Percentiles rank a stretch among this genome's conserved stretches.
phyloP scores from a whole-genome alignment of 2,113 vertebrate species.

The Nothobranchius furzeri region DNA sequence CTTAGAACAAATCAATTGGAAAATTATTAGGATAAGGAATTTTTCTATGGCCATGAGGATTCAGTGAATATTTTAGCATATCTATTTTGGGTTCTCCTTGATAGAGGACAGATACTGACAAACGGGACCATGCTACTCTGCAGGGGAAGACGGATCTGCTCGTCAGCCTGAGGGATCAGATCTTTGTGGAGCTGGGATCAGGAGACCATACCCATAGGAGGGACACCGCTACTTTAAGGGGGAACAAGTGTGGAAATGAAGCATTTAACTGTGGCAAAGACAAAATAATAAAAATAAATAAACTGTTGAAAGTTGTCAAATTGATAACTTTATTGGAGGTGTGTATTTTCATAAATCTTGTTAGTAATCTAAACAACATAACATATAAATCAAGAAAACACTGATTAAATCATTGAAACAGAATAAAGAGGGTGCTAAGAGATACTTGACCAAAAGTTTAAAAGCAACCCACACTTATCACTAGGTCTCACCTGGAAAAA shows the following conservation, averaged over 20 bases:
- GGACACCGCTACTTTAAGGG: slow-evolving; percentile 46
- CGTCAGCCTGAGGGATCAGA: slow-evolving; percentile 72
- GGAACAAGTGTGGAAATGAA: slow-evolving; percentile 45
- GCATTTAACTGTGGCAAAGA: slow-evolving; percentile 40
- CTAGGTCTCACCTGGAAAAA: slow-evolving; percentile 36
- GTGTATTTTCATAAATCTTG: slow-evolving; percentile 21
- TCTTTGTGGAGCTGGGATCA: slow-evolving; percentile 68
- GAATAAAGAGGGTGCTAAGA: slow-evolving; percentile 8
- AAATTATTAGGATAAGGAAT: slow-evolving; percentile 3
- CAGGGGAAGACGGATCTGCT: slow-evolving; percentile 75
- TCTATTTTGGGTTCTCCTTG: slow-evolving; percentile 71
- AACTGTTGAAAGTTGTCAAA: slow-evolving; percentile 58
- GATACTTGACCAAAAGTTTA: slow-evolving; percentile 43
- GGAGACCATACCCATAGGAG: slow-evolving; percentile 55
- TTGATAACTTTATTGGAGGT: slow-evolving; percentile 14
- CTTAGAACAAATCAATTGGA: not conserved
- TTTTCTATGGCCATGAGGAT: slow-evolving; percentile 11
- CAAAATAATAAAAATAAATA: slow-evolving; percentile 34
- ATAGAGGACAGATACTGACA: slow-evolving; percentile 60
- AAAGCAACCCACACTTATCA: slow-evolving; percentile 28
- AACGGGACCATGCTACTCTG: slow-evolving; percentile 55
- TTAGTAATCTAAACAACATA: not conserved
- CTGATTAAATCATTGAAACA: slow-evolving; percentile 14
- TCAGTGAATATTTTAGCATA: slow-evolving; percentile 43
- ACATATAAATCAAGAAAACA: not conserved